A percentile compares a stretch with the other conserved stretches of the same genome.
phyloP scores from a whole-genome alignment of 2,113 vertebrate genomes.

The Nyctereutes procyonoides region DNA sequence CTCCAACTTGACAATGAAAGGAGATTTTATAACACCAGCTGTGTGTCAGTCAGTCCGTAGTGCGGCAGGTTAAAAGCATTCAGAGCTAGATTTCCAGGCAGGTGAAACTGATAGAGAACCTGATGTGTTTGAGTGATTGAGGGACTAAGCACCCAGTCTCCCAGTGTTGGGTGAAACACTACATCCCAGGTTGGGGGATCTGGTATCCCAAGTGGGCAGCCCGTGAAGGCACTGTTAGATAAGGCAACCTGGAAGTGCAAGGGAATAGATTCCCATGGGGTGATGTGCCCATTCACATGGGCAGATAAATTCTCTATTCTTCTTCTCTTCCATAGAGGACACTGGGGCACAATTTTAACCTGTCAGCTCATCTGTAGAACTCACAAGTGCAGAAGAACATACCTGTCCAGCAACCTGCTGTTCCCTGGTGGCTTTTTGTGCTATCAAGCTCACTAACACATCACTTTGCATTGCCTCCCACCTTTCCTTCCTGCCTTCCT shows the following conservation, averaged over 20 bases:
- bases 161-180: not conserved
- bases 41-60: not conserved
- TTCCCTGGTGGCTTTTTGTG: not conserved
- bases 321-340: not conserved
- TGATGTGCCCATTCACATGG: no score
- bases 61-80: not conserved
- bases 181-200: not conserved
- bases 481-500: not conserved
- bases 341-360: not conserved
- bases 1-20: not conserved
- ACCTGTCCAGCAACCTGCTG: not conserved
- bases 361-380: not conserved
- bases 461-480: not conserved
- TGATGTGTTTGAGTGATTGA: not conserved
- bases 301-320: not conserved
- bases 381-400: not conserved
- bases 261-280: not conserved
- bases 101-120: not conserved
- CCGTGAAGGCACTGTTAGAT: not conserved
- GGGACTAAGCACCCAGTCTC: no score
- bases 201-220: not conserved
- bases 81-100: not conserved
- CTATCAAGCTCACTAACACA: accelerated
- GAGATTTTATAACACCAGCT: not conserved
- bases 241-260: not conserved